Evolutionary conservation across 2,888 invertebrate species (phyloP).

Genomic region (Iselma pallidipennis): DNA sequence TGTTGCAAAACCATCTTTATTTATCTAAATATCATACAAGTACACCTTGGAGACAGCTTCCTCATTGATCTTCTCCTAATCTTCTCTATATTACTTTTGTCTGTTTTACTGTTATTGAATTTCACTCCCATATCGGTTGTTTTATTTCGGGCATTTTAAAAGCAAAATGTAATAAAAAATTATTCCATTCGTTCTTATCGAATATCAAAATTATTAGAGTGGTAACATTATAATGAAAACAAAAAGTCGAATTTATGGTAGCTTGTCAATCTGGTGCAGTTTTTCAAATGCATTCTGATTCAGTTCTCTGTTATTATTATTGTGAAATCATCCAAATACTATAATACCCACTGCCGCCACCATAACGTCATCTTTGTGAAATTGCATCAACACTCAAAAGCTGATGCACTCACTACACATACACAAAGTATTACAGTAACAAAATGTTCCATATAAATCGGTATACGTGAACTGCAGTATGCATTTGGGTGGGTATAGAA

Average conservation of each 20-base stretch:
- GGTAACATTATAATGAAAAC: neutral
- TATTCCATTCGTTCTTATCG: too few relatives aligned
- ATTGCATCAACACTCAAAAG: neutral
- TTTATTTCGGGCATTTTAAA: too few relatives aligned
- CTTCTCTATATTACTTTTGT: neutral
- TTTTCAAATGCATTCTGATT: neutral
- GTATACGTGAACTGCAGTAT: constrained; percentile 6
- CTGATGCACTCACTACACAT: neutral
- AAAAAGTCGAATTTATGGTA: neutral
- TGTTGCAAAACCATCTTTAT: too few relatives aligned
- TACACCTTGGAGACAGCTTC: too few relatives aligned
- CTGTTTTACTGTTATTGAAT: too few relatives aligned
- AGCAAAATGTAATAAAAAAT: too few relatives aligned
- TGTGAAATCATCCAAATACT: neutral
- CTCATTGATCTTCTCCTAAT: neutral
- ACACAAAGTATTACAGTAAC: too few relatives aligned
- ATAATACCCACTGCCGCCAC: neutral
- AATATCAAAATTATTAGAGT: neutral
- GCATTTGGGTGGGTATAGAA: constrained; percentile 15
- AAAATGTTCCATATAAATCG: neutral
- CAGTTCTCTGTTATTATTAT: neutral
- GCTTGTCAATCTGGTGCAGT: neutral
- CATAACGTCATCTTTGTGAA: neutral
- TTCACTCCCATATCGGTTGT: too few relatives aligned
- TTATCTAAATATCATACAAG: too few relatives aligned